phyloP scores from a whole-genome alignment of 92 coral and sea anemone species.

The Metridium senile region DNA sequence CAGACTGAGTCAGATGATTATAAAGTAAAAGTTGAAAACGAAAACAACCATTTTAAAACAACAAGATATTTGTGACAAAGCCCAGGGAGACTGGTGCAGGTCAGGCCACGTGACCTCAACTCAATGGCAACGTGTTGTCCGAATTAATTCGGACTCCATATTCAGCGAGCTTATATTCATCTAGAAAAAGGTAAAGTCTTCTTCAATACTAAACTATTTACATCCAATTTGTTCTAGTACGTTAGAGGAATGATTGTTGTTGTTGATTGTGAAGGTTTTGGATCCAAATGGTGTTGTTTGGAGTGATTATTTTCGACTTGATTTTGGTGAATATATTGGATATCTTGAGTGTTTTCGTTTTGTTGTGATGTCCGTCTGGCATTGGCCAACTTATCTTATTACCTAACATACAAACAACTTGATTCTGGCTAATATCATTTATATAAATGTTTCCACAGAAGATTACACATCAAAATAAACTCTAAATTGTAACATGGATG shows the following conservation, averaged over 20 bases:
- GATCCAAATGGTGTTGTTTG: neutral
- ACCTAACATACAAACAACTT: conserved; percentile 22
- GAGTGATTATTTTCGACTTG: conserved; percentile 23
- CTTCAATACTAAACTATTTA: conserved; percentile 19
- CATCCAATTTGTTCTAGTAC: conserved; percentile 33
- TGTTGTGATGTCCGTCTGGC: conserved; percentile 32
- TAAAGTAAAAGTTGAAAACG: conserved; percentile 6
- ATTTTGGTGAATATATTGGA: conserved; percentile 32
- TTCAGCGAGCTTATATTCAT: conserved; percentile 27
- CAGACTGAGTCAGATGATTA: neutral
- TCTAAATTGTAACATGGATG: neutral
- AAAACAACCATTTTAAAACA: neutral
- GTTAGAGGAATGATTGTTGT: conserved; percentile 37
- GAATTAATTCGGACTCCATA: conserved; percentile 38
- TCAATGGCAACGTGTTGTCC: conserved; percentile 44
- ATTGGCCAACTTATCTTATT: conserved; percentile 30
- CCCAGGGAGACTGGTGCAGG: conserved; percentile 47
- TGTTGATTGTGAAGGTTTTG: conserved; percentile 20
- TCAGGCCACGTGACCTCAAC: conserved; percentile 43
- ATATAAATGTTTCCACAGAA: neutral
- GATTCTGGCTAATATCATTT: neutral
- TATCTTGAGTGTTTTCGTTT: conserved; percentile 33
- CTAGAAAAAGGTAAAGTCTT: conserved; percentile 35
- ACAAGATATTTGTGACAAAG: conserved; percentile 24
- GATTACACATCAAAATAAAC: neutral